Base-by-base conservation (phyloP, 23 tunicate species). In the Clavelina lepadiformis region DNA sequence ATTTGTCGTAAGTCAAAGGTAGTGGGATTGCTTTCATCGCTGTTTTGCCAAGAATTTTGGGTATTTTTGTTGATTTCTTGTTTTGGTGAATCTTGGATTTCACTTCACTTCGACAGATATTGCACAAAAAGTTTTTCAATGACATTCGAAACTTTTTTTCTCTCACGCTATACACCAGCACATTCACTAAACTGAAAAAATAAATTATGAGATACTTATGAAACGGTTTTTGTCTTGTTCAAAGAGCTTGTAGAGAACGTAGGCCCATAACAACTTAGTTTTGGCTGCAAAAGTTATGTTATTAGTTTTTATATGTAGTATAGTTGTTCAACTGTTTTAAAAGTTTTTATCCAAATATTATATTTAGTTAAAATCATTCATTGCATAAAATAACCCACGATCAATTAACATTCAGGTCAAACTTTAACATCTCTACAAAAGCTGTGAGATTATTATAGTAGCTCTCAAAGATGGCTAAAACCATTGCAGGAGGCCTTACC, bases 181-280 rank as follows among this genome's bases (percentile, higher is more conserved):
- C 56, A 46, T 66, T 66, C 57, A 66, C 33, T 19, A 66, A 46
- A 44, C 72, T 66, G 57, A 66, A 66, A 66, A 25, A 45, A 36
- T 3, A 63, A 63, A 28, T n/a, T n/a, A 58, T 5, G 32, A 58
- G 8, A 58, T 58, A 44, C 11, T 44, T 44, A 11, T 44, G 15
- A 44, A 44, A 44, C 49, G 11, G 49, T 11, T 11, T n/a, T n/a
- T n/a, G n/a, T n/a, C n/a, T n/a, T n/a, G n/a, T n/a, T n/a, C n/a
- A n/a, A n/a, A n/a, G n/a, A n/a, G n/a, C n/a, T n/a, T n/a, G n/a
- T n/a, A n/a, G n/a, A n/a, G n/a, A n/a, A n/a, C n/a, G n/a, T n/a
- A n/a, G n/a, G n/a, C n/a, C n/a, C n/a, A n/a, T n/a, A n/a, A n/a
- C n/a, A n/a, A n/a, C n/a, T n/a, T n/a, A n/a, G n/a, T n/a, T n/a